phyloP scores from a whole-genome alignment of 1,140 invertebrate genomes.

The Sminthurides bifidus region DNA sequence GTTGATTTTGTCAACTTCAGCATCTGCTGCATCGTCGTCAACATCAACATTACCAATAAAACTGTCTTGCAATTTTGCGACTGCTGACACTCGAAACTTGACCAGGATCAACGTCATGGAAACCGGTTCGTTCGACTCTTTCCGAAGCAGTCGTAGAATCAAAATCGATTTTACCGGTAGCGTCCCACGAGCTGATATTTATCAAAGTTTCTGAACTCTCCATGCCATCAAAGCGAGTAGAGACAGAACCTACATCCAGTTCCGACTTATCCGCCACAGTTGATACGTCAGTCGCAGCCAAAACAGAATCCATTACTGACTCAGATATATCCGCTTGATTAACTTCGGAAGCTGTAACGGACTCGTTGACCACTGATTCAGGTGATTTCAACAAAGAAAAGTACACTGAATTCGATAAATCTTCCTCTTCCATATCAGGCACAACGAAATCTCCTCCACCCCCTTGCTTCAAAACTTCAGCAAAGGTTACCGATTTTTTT shows the following conservation, averaged over 20 bases:
- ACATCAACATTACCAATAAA: neutral
- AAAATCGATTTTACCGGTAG: neutral
- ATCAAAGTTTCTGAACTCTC: slow-evolving; percentile 1
- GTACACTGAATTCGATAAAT: slow-evolving; percentile 5
- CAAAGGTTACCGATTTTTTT: slow-evolving; percentile 4
- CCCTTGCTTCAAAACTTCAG: neutral
- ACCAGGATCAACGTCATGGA: neutral
- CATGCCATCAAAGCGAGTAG: neutral
- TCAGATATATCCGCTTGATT: too few species aligned
- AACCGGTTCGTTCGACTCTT: neutral
- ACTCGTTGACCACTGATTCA: neutral
- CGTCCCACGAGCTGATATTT: neutral
- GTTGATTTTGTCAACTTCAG: slow-evolving; percentile 20
- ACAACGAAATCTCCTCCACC: neutral
- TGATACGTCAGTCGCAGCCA: too few species aligned
- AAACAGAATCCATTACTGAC: too few species aligned
- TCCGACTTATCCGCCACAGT: too few species aligned
- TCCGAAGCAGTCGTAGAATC: neutral
- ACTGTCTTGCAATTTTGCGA: neutral
- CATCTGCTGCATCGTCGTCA: slow-evolving; percentile 11
- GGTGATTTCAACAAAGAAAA: slow-evolving; percentile 1
- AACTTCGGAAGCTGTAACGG: neutral
- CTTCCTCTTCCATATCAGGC: neutral
- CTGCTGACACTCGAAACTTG: neutral
- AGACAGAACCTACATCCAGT: slow-evolving; percentile 1